Evolutionary conservation across 2,113 vertebrate genomes (phyloP), one percentile per base, ranked within the genome.

Genomic region (Cyrtonyx montezumae): DNA sequence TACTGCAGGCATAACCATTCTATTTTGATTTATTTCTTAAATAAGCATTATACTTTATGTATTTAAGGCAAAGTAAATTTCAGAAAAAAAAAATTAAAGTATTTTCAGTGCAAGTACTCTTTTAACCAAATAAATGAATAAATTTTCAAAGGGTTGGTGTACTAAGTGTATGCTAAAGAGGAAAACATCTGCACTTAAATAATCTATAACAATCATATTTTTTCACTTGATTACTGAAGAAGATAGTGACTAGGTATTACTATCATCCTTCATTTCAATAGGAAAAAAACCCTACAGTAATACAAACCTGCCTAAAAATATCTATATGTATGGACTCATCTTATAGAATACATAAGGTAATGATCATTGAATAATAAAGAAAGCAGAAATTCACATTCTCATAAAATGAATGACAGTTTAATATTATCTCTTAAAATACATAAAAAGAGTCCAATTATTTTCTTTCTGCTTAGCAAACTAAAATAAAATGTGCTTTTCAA

Each of bases 171-270:
- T 96, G 63, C 77, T 96, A 81, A 91, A 95, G 86, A 97, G 97
- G 96, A 97, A 97, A 98, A 97, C 81, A 97, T 96, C 97, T 98
- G 97, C 97, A 97, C 97, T 97, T 97, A 91, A 91, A 95, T 95
- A 94, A 97, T 93, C 94, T 89, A 88, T 76, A 97, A 96, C 88
- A 96, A 97, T 96, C 80, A 68, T 94, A 78, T 93, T 91, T 95
- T 95, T 87, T 94, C 61, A 79, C 96, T 93, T 97, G 97, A 97
- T 97, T 97, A 95, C 93, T 96, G 85, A 84, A 95, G 87, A 97
- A 91, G 94, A 93, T 96, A 69, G 30, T 91, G 89, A 97, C 77
- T 94, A 96, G 66, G 59, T 95, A 88, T 92, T 79, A 87, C 93
- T 88, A 91, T 48, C 63, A 92, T 84, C 68, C 95, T 93, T 94